These are phyloP conservation scores for Folsomia candida DNA, from an alignment of 2,888 invertebrate species.

Conservation along the genomic window DNA sequence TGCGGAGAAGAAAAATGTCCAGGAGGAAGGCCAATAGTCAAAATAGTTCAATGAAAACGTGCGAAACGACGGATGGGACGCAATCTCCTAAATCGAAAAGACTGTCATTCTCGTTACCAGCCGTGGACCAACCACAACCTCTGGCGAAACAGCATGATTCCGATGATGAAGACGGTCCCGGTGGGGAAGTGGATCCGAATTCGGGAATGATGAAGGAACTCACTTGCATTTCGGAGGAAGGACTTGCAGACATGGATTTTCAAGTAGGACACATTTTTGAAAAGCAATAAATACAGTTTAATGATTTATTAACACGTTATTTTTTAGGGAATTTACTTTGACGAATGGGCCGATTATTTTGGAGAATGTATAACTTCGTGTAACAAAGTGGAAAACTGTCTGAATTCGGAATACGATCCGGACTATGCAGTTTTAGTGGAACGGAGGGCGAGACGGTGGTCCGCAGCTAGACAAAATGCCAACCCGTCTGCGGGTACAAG, in stretches of 20 bases:
- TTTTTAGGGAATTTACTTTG: slow-evolving; percentile 49
- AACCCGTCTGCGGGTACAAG: slow-evolving; percentile 5
- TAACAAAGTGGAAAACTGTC: slow-evolving; percentile 63
- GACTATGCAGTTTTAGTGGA: slow-evolving; percentile 75
- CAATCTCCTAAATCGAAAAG: slow-evolving; percentile 59
- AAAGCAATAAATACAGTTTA: slow-evolving; percentile 22
- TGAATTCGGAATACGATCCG: slow-evolving; percentile 55
- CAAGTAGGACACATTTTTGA: slow-evolving; percentile 64
- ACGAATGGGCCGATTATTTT: slow-evolving; percentile 49
- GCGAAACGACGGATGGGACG: slow-evolving; percentile 53
- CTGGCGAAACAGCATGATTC: slow-evolving; percentile 37
- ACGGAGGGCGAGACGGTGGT: slow-evolving; percentile 70
- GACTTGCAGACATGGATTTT: slow-evolving; percentile 76
- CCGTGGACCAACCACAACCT: slow-evolving; percentile 43
- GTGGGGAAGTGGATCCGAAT: slow-evolving; percentile 34
- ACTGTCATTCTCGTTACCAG: slow-evolving; percentile 48
- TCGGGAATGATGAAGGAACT: slow-evolving; percentile 58
- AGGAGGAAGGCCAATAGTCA: slow-evolving; percentile 36
- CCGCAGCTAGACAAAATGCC: slow-evolving; percentile 60
- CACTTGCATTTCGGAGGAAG: slow-evolving; percentile 81
- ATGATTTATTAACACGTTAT: slow-evolving; percentile 14
- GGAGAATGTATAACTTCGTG: slow-evolving; percentile 76
- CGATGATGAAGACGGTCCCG: slow-evolving; percentile 42
- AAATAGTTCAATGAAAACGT: slow-evolving; percentile 46
- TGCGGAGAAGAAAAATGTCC: slow-evolving; percentile 64